These are phyloP conservation scores for Agelastica alni DNA, from an alignment of 2,888 invertebrate species.

Conservation along the genomic window DNA sequence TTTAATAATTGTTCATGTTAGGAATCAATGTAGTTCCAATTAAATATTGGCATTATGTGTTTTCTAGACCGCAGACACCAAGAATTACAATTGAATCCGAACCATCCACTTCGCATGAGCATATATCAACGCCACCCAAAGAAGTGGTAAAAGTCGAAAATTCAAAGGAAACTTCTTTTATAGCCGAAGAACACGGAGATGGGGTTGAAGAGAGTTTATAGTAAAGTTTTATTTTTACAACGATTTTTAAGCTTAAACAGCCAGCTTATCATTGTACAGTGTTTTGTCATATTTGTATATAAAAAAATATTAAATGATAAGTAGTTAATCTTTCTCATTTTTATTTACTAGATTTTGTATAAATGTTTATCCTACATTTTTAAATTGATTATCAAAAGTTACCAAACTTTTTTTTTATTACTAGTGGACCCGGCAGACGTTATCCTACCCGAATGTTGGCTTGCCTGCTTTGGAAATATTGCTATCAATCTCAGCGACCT, in stretches of 20 bases:
- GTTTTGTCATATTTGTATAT: slow-evolving; percentile 15
- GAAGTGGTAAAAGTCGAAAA: slow-evolving; percentile 29
- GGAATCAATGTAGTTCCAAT: too few relatives aligned
- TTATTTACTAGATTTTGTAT: not conserved
- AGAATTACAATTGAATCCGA: slow-evolving; percentile 39
- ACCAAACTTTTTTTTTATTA: too few relatives aligned
- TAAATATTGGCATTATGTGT: too few relatives aligned
- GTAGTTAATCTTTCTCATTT: not conserved
- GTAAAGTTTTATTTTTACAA: slow-evolving; percentile 9
- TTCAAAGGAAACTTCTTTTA: slow-evolving; percentile 77
- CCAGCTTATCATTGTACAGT: slow-evolving; percentile 16
- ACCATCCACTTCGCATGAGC: slow-evolving; percentile 29
- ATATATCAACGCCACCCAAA: slow-evolving; percentile 25
- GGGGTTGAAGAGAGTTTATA: slow-evolving; percentile 23
- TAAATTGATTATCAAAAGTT: too few relatives aligned
- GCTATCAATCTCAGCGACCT: too few relatives aligned
- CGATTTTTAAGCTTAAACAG: slow-evolving; percentile 7
- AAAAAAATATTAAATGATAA: slow-evolving; percentile 5
- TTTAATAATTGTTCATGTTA: too few relatives aligned
- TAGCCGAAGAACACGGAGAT: slow-evolving; percentile 62
- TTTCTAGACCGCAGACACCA: slow-evolving; percentile 54
- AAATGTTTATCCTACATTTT: too few relatives aligned
- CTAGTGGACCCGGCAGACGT: too few relatives aligned
- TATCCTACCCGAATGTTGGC: too few relatives aligned
- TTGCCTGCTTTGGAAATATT: too few relatives aligned